Evolutionary conservation across 2,113 vertebrate species (phyloP).

Genomic region (Cygnus atratus): DNA sequence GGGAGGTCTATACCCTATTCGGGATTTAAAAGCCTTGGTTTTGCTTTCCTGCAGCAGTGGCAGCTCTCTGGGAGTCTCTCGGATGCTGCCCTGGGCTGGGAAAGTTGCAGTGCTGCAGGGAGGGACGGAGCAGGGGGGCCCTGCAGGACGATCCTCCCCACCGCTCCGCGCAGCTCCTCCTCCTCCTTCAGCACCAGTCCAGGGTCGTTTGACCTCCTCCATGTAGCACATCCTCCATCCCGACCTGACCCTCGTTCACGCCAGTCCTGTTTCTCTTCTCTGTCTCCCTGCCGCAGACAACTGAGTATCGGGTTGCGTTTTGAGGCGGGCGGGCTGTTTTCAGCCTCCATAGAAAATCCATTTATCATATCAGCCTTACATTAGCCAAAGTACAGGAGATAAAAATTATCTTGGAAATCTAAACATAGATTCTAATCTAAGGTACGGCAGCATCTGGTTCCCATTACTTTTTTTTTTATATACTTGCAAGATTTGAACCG

Average conservation of each 20-base stretch:
- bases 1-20: background rate
- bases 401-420: constrained; percentile 61
- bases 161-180: background rate
- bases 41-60: background rate
- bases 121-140: rapidly evolving
- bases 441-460: constrained; percentile 70
- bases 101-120: background rate
- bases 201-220: background rate
- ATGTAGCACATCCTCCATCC: background rate
- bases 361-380: constrained; percentile 45
- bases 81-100: rapidly evolving
- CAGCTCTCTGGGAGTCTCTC: background rate
- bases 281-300: background rate
- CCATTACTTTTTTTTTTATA: constrained; percentile 49
- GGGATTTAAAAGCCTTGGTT: background rate
- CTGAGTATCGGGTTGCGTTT: background rate
- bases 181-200: background rate
- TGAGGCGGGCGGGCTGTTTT: background rate
- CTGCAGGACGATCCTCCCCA: background rate
- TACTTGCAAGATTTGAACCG: constrained; percentile 47
- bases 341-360: background rate
- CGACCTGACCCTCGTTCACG: rapidly evolving
- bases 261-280: constrained; percentile 26
- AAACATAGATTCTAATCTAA: constrained; percentile 66
- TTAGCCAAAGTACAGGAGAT: constrained; percentile 45